Base-by-base conservation (phyloP, 2,113 vertebrate species). In the Stercorarius parasiticus region DNA sequence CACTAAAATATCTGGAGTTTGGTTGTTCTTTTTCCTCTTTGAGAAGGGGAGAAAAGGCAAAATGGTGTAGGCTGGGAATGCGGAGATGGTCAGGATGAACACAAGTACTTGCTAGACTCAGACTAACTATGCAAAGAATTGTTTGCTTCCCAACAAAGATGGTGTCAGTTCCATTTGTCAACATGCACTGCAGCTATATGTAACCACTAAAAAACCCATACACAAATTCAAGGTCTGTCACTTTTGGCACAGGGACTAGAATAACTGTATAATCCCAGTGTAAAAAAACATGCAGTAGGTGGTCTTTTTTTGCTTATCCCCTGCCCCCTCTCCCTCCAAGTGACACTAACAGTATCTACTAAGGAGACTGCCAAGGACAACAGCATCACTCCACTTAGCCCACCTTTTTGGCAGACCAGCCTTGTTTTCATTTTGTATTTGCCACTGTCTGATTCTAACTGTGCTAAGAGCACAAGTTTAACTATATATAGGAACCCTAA, bases 191-290 rank as follows among this genome's bases (percentile, higher is more conserved):
- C 65, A 89, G 42, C 38, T 94, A 45, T 59, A 80, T 18, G 55
- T n/a, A 80, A 84, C 56, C 47, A 82, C 76, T 66, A 50, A 81
- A 73, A 87, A 86, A 67, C 20, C 19, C 74, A n/a, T 67, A 47
- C 32, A 85, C 22, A 67, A 38, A 56, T 64, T 74, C 70, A 95
- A 82, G 76, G 58, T 74, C 74, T 95, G 82, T 52, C 70, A 65
- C 59, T 92, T 92, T 91, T 94, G 90, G 74, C 81, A 91, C 42
- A 93, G 36, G 74, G 49, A 80, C 34, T 76, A 92, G 42, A 93
- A 59, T 90, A 90, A 94, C 82, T 77, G 23, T 67, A 88, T 82
- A 95, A 95, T 77, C 38, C 42, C 66, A 61, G 22, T 49, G 38
- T 74, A 77, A 95, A 88, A 92, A 92, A 66, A 1, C 7, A 7